Evolutionary conservation across 2,888 invertebrate species (phyloP), one percentile per base, ranked within the genome.

Genomic region (Pecten maximus): DNA sequence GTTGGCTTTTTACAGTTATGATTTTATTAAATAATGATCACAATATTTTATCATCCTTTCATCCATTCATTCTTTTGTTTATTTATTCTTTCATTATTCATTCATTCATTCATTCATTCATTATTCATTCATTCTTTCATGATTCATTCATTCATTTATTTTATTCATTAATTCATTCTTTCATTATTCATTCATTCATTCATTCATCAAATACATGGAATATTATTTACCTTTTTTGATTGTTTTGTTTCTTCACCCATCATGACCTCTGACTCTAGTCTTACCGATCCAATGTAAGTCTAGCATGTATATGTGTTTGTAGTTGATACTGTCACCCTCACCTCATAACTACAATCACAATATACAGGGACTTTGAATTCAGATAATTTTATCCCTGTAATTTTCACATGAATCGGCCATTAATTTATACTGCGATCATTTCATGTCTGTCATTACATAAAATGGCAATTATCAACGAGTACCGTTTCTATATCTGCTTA

Each of bases 241-340:
- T 74, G 35, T 10, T 74, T 60, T 28, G 60, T 28, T 60, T 35
- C 16, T 74, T 23, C 54, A 19, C 19, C 35, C 74, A 28, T 35
- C 74, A 74, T 74, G 74, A 74, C 74, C 74, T 74, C n/a, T 74
- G 74, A 35, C 23, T 74, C 74, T 74, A 74, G 74, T 74, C 74
- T 74, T 74, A 74, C 74, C 28, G 74, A 74, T 74, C 74, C 74
- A 74, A 74, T 35, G 74, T 74, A 74, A 74, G 74, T 74, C 74
- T 35, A 23, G 74, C 74, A 74, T 74, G 74, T 74, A 74, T 74
- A 74, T 28, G 74, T 74, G 74, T 74, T 74, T 74, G 74, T 74
- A 74, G 74, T 54, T 54, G 23, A 54, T 23, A 54, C 8, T 6
- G 54, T 74, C 74, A 74, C 74, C 35, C 12, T 74, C 74, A 74